Base-by-base conservation (phyloP, 2,888 invertebrate species). In the Philonicus albiceps region DNA sequence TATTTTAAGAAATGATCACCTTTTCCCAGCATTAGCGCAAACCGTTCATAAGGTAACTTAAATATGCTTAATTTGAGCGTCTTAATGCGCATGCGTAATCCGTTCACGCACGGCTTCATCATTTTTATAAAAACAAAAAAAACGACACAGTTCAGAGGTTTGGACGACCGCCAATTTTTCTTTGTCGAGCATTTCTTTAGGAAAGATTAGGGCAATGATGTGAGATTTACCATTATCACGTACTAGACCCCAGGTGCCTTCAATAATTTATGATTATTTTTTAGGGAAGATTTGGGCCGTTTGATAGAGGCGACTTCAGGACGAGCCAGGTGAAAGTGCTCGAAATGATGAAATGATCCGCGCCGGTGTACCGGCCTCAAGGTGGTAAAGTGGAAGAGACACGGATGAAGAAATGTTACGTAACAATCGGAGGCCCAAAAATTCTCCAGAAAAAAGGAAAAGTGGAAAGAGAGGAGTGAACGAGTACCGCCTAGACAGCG, bases 361-460 rank as follows among this genome's bases (percentile, higher is more conserved):
- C n/a, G 1, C 53, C 19, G 53, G 13, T 43, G 43, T 43, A 43
- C 3, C 19, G 55, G 55, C 22, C 64, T 64, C 27, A 22, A 76
- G 80, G n/a, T n/a, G n/a, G n/a, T n/a, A 43, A 43, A 16, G 3
- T 30, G 8, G 64, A 55, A 8, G 30, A 34, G 55, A 64, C 43
- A 53, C n/a, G 11, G 53, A n/a, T 13, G 81, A 30, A 78, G 34
- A 81, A 34, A 19, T 55, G 64, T 81, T 81, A 37, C 81, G 81
- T n/a, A 81, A 81, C 40, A 22, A 76, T 37, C 43, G 1, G 13
- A 5, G n/a, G 16, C 34, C 8, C 34, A n/a, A 19, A 81, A 81
- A 55, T 81, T 80, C 49, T 80, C 27, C n/a, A 11, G 81, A 55
- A 55, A 81, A 81, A 81, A 81, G 81, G 81, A 81, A 81, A 81